Conservation (phyloP, 2,797 vertebrate species). For the Triplophysa bombifrons region DNA sequence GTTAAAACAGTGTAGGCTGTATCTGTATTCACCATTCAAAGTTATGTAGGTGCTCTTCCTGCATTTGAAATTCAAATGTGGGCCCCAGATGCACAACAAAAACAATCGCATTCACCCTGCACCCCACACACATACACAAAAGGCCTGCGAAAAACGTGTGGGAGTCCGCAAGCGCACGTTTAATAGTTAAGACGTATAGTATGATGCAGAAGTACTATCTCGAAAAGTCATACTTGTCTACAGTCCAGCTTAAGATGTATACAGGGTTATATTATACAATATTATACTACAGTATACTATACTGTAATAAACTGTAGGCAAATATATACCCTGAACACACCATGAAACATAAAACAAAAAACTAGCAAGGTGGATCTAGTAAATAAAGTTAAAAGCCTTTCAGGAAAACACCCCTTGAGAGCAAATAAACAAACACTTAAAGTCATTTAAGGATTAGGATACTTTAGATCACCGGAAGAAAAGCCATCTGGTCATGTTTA, state of each 20-base stretch:
- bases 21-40: constrained; percentile 57
- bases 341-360: constrained; percentile 24
- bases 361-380: constrained; percentile 24
- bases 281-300: not conserved
- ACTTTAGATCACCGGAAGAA: constrained; percentile 59
- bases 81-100: constrained; percentile 65
- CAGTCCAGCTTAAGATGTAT: not conserved
- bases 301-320: not conserved
- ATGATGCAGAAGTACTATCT: constrained; percentile 30
- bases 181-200: constrained; percentile 66
- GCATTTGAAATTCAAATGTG: constrained; percentile 69
- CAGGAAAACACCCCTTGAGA: constrained; percentile 57
- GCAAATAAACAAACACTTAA: constrained; percentile 70
- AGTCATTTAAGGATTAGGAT: constrained; percentile 69
- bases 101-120: constrained; percentile 60
- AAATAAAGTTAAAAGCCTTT: constrained; percentile 47
- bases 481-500: constrained; percentile 69
- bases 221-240: constrained; percentile 24
- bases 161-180: constrained; percentile 74
- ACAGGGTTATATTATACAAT: not conserved
- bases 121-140: constrained; percentile 57
- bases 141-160: constrained; percentile 73
- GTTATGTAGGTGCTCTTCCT: constrained; percentile 64
- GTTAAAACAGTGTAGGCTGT: constrained; percentile 58
- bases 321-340: constrained; percentile 8